Base-by-base conservation (phyloP, 1,140 invertebrate genomes). In the Vanessa tameamea region DNA sequence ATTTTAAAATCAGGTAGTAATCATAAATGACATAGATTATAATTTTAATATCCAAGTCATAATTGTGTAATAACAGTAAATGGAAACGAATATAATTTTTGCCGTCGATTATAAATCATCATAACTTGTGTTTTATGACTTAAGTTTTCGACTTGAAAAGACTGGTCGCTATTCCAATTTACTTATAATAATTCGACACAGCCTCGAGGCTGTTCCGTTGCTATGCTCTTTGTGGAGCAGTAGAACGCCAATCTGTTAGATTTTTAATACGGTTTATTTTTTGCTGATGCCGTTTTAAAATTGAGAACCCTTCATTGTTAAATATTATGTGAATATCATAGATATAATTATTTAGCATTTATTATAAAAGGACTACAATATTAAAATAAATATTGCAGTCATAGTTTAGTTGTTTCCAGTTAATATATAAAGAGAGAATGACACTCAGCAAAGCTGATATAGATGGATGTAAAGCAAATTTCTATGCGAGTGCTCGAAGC, bases 211-310 rank as follows among this genome's bases (percentile, higher is more conserved):
- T 70, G 64, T 80, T 75, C 75, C 70, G 82, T 88, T 87, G 85
- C 82, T 78, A 88, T 82, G 82, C 82, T 84, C 78, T 90, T 87
- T 83, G 84, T 91, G 76, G 86, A 90, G 70, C 79, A 90, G 87
- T 92, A 78, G 88, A 87, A 67, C 89, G 87, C 75, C 82, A 87
- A 89, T 88, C 86, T 81, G 87, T 90, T 89, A 91, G 87, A 77
- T 86, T 85, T 86, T 86, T 88, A 87, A 84, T 86, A 86, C 87
- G 87, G 87, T 89, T 87, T 87, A 74, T 88, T 85, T 88, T 90
- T 87, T 78, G 78, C 73, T 80, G 81, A 82, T 86, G 80, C 80
- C 80, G 79, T 78, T 82, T 82, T 84, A 78, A 79, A 75, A 16
- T 50, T 78, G 72, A 72, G 69, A 81, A 82, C 85, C 85, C 85